A percentile compares a stretch with the other conserved stretches of the same genome.
Evolutionary conservation across 1,140 invertebrate species (phyloP).

Genomic region (Megathymus violae): DNA sequence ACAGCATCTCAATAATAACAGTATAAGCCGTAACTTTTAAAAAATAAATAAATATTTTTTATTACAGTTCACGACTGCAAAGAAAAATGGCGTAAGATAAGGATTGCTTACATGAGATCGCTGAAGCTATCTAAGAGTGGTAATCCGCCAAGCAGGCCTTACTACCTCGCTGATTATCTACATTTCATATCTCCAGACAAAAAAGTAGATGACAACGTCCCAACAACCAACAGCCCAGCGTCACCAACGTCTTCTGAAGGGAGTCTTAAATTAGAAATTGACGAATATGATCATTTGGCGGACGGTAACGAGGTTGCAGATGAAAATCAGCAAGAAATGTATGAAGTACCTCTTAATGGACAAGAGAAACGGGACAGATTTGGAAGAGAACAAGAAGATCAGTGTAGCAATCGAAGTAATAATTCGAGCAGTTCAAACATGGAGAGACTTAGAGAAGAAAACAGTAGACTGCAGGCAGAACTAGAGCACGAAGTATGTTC

Average conservation of each 20-base stretch:
- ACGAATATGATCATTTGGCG: conserved; percentile 23
- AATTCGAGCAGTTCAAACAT: background rate
- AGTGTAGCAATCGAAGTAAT: background rate
- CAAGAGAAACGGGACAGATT: background rate
- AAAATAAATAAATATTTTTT: no score
- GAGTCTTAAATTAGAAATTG: conserved; percentile 25
- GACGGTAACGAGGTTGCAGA: conserved; percentile 5
- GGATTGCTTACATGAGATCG: conserved; percentile 38
- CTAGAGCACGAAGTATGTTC: background rate
- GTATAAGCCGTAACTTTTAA: no score
- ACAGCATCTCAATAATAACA: no score
- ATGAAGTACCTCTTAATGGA: background rate
- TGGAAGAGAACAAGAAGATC: background rate
- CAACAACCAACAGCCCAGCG: conserved; percentile 21
- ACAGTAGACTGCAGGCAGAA: background rate
- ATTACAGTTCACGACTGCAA: conserved; percentile 39
- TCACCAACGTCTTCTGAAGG: conserved; percentile 22
- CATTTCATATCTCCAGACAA: conserved; percentile 35
- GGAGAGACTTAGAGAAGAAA: conserved; percentile 26
- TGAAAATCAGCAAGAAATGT: background rate
- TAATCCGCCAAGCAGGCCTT: conserved; percentile 35
- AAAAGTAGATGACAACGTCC: conserved; percentile 21
- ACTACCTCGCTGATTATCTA: conserved; percentile 38
- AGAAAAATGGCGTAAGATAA: conserved; percentile 42
- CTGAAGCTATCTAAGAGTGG: conserved; percentile 32